A percentile compares a stretch with the other conserved stretches of the same genome.
Conservation (phyloP, 2,797 vertebrate genomes). For the Scleropages formosus region DNA sequence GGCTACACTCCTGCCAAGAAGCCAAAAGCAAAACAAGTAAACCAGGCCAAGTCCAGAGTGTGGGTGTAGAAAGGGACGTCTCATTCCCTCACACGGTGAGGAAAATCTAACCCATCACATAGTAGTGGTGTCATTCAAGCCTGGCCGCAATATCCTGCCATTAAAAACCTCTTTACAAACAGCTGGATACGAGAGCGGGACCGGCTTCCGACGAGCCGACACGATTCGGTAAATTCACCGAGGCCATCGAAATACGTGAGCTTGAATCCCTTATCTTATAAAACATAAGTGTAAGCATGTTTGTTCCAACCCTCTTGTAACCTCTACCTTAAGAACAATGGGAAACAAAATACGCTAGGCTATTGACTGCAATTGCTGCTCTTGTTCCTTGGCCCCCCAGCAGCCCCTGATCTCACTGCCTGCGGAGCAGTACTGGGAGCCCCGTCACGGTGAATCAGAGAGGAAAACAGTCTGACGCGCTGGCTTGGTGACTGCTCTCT, state of each 20-base stretch:
- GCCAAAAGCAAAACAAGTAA: not conserved
- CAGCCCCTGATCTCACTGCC: conserved; percentile 39
- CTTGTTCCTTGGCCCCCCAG: no score
- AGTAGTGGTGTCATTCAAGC: not conserved
- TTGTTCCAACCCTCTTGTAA: no score
- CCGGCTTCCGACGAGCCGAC: not conserved
- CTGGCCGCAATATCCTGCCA: conserved; percentile 25
- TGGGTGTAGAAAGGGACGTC: not conserved
- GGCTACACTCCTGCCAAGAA: not conserved
- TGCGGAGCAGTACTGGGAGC: not conserved
- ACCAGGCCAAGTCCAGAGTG: not conserved
- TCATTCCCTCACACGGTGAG: not conserved
- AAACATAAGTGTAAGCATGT: not conserved
- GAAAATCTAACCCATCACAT: not conserved
- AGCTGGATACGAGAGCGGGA: not conserved
- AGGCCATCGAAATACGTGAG: not conserved
- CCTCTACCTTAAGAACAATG: not conserved
- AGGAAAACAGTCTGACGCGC: conserved; percentile 9
- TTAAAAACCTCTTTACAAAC: conserved; percentile 1
- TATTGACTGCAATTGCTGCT: not conserved
- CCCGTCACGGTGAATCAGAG: conserved; percentile 34
- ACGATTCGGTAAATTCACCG: not conserved
- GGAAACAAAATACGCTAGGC: not conserved
- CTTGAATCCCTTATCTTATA: no score
- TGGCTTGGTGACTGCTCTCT: not conserved